Percentiles rank a stretch among this genome's conserved stretches.
Conservation (phyloP, 2,797 vertebrate species). For the Phrynocephalus guinanensis region DNA sequence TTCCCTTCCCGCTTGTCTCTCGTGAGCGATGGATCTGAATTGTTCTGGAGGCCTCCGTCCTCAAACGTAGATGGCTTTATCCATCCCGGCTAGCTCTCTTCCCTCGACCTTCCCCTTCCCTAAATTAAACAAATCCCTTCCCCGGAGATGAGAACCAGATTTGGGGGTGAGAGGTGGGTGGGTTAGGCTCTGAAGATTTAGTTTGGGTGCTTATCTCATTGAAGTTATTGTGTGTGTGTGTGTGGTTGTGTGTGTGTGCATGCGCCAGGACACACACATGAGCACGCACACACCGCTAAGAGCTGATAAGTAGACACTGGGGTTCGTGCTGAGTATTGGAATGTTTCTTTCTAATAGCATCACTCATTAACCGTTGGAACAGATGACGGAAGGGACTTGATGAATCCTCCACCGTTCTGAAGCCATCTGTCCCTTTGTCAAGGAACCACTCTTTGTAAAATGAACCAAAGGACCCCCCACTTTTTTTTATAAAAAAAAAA, state of each 20-base stretch:
- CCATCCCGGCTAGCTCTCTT: not conserved
- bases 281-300: not conserved
- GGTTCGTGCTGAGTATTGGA: not conserved
- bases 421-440: not conserved
- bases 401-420: no score
- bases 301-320: not conserved
- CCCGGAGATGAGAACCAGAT: not conserved
- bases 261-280: not conserved
- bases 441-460: not conserved
- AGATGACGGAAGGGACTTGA: not conserved
- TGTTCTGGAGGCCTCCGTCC: not conserved
- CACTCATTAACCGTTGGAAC: slow-evolving; percentile 1
- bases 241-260: not conserved
- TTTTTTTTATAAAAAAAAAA: not conserved
- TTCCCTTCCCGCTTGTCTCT: not conserved
- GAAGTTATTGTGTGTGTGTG: not conserved
- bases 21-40: not conserved
- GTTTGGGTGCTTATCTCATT: not conserved
- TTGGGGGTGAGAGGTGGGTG: not conserved
- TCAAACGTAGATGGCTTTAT: not conserved
- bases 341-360: slow-evolving; percentile 2
- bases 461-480: not conserved
- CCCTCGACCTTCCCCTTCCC: not conserved
- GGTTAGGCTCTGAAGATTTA: not conserved
- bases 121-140: no score